Evolutionary conservation across 2,888 invertebrate species (phyloP).

Genomic region (Diaperis boleti): DNA sequence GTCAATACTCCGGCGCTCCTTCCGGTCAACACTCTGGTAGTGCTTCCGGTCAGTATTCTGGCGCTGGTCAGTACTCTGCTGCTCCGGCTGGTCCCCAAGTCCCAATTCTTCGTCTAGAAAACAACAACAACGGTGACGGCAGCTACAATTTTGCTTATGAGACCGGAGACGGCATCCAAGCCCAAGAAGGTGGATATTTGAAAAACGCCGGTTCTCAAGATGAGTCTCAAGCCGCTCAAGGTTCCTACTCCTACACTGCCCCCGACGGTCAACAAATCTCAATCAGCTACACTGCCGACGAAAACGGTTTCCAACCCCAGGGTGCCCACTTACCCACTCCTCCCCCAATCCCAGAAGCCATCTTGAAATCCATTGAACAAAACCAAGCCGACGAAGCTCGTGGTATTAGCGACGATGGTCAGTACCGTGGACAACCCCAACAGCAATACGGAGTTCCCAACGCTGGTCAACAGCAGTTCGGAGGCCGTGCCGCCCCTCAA

Average conservation of each 20-base stretch:
- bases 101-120: conserved; percentile 58
- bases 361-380: conserved; percentile 62
- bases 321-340: conserved; percentile 72
- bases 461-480: no score
- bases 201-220: conserved; percentile 57
- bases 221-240: conserved; percentile 55
- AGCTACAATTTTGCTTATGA: conserved; percentile 66
- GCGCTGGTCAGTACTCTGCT: no score
- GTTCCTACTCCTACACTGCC: conserved; percentile 58
- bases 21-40: conserved; percentile 47
- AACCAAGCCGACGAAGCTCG: conserved; percentile 56
- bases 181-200: conserved; percentile 56
- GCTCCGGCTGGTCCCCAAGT: conserved; percentile 53
- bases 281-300: conserved; percentile 69
- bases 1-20: conserved; percentile 35
- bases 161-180: conserved; percentile 71
- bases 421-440: conserved; percentile 47
- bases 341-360: conserved; percentile 72
- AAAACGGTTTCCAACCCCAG: conserved; percentile 70
- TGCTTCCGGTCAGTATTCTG: no score
- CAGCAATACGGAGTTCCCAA: conserved; percentile 48
- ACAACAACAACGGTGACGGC: conserved; percentile 59
- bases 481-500: no score
- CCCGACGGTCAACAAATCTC: conserved; percentile 58
- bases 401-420: conserved; percentile 55